Conservation (phyloP, 2,888 invertebrate genomes). For the Leucozona laternaria region DNA sequence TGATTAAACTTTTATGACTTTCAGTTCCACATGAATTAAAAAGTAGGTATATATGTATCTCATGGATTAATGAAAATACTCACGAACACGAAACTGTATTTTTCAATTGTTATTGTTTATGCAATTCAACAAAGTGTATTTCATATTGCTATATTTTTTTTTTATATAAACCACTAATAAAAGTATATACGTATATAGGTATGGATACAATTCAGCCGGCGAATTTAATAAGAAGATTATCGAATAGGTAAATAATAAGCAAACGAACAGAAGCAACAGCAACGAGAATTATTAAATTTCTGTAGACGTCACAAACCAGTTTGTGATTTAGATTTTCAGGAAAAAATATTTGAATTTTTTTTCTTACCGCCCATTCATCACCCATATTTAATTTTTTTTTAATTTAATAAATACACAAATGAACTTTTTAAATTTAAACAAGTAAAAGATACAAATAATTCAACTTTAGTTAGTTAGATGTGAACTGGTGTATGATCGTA, state of each 20-base stretch:
- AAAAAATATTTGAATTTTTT: slow-evolving; percentile 3
- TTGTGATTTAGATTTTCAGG: neutral
- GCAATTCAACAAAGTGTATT: neutral
- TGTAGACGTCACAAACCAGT: slow-evolving; percentile 19
- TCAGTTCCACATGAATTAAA: slow-evolving; percentile 46
- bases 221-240: neutral
- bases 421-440: neutral
- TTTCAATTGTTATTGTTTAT: neutral
- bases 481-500: slow-evolving; percentile 43
- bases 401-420: neutral
- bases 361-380: slow-evolving; percentile 56
- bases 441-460: neutral
- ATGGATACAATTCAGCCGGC: slow-evolving; percentile 21
- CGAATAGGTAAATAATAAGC: neutral
- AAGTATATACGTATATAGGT: too few species aligned
- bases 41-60: too few species aligned
- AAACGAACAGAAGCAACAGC: neutral
- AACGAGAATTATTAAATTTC: neutral
- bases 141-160: neutral
- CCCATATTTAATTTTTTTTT: slow-evolving; percentile 32
- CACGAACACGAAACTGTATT: slow-evolving; percentile 20
- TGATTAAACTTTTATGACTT: slow-evolving; percentile 24
- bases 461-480: slow-evolving; percentile 18
- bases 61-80: slow-evolving; percentile 15
- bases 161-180: neutral